Conservation (phyloP, 2,888 invertebrate genomes). For the Drosophila birchii region DNA sequence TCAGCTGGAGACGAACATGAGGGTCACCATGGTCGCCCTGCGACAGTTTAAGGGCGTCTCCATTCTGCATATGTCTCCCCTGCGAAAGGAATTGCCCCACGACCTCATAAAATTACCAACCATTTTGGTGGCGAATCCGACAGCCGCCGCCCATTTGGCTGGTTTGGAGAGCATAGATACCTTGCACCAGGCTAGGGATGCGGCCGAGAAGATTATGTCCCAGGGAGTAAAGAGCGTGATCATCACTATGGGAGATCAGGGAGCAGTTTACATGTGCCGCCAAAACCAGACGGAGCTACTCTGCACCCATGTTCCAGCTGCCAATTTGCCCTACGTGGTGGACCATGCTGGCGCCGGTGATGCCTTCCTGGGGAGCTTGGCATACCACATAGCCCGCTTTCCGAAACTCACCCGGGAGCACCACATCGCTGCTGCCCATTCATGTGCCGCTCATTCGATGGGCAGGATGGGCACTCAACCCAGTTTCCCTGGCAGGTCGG, state of each 20-base stretch:
- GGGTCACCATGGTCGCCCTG: slow-evolving; percentile 89
- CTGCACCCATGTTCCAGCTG: slow-evolving; percentile 87
- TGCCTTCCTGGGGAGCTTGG: slow-evolving; percentile 96
- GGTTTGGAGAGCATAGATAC: slow-evolving; percentile 74
- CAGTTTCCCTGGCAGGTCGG: slow-evolving; percentile 46
- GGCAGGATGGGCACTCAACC: slow-evolving; percentile 81
- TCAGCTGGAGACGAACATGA: slow-evolving; percentile 93
- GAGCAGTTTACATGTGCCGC: slow-evolving; percentile 88
- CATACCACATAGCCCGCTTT: slow-evolving; percentile 89
- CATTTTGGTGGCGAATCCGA: slow-evolving; percentile 96
- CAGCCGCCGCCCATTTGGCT: slow-evolving; percentile 90
- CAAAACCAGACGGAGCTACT: slow-evolving; percentile 69
- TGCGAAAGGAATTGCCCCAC: slow-evolving; percentile 87
- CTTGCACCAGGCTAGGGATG: slow-evolving; percentile 87
- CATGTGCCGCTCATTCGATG: slow-evolving; percentile 92
- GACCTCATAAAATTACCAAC: slow-evolving; percentile 88
- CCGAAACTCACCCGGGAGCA: slow-evolving; percentile 88
- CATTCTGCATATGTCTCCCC: slow-evolving; percentile 97
- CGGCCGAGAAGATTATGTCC: slow-evolving; percentile 87
- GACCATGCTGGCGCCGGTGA: slow-evolving; percentile 98
- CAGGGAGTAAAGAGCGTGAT: slow-evolving; percentile 92
- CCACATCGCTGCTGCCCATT: slow-evolving; percentile 90
- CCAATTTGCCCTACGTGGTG: slow-evolving; percentile 88
- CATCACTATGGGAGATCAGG: slow-evolving; percentile 93
- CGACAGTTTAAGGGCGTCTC: slow-evolving; percentile 88